phyloP scores from a whole-genome alignment of 1,140 invertebrate species.

The Macrostomum lignano region DNA sequence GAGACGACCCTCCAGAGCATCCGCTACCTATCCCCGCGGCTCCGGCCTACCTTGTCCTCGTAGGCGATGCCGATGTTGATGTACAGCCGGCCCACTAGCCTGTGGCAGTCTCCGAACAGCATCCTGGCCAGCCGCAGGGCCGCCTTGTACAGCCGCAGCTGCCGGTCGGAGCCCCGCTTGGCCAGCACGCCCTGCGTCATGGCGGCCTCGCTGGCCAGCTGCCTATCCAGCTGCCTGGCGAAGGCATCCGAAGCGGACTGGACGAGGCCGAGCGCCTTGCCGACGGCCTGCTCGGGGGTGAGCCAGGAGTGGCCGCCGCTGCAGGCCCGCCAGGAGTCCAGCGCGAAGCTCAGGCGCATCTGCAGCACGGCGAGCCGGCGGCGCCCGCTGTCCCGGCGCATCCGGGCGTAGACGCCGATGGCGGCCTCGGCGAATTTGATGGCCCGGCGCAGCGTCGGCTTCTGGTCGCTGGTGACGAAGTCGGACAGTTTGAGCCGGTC shows the following conservation, averaged over 20 bases:
- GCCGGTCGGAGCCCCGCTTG: slow-evolving; percentile 20
- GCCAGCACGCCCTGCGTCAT: slow-evolving; percentile 26
- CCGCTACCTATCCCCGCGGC: too few species aligned
- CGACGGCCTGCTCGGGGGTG: too few species aligned
- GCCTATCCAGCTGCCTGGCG: too few species aligned
- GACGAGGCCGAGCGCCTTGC: too few species aligned
- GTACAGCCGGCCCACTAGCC: slow-evolving; percentile 21
- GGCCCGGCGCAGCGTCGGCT: slow-evolving; percentile 20
- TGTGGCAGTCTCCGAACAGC: slow-evolving; percentile 22
- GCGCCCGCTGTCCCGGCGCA: too few species aligned
- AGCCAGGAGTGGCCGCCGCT: slow-evolving; percentile 8
- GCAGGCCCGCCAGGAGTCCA: slow-evolving; percentile 25
- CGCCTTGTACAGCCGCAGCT: slow-evolving; percentile 20
- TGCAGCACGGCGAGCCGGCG: slow-evolving; percentile 20
- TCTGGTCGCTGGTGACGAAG: slow-evolving; percentile 21
- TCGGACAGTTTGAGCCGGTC: slow-evolving; percentile 24
- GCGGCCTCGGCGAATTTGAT: slow-evolving; percentile 22
- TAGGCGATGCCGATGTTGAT: slow-evolving; percentile 21
- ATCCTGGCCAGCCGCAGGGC: slow-evolving; percentile 22
- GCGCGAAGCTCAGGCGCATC: slow-evolving; percentile 24
- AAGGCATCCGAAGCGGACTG: too few species aligned
- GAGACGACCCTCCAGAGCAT: too few species aligned
- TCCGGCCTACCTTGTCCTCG: slow-evolving; percentile 22
- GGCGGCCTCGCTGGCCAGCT: slow-evolving; percentile 20
- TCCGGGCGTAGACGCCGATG: too few species aligned